Conservation (phyloP, 23 tunicate genomes). For the Trididemnum clinides region DNA sequence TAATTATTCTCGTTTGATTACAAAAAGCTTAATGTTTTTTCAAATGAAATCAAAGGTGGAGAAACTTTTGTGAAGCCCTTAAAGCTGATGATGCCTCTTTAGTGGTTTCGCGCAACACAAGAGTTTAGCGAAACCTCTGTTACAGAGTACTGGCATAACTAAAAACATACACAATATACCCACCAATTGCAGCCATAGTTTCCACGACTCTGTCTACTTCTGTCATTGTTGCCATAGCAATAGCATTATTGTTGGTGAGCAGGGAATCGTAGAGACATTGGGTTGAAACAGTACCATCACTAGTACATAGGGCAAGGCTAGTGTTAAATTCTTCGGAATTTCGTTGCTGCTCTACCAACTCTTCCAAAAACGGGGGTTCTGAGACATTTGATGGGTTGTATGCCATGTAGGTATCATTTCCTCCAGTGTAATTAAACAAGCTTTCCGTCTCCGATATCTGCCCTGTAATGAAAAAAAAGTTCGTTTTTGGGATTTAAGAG, state of each 20-base stretch:
- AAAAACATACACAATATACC: too few species aligned
- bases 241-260: constrained; percentile 27
- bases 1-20: too few species aligned
- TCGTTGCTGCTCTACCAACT: constrained; percentile 36
- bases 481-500: too few species aligned
- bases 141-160: too few species aligned
- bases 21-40: too few species aligned
- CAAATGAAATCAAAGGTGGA: too few species aligned
- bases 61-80: too few species aligned
- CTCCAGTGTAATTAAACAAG: constrained; percentile 47
- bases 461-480: too few species aligned
- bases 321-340: not conserved
- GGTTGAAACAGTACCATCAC: constrained; percentile 18
- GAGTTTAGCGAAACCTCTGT: too few species aligned
- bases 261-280: constrained; percentile 42
- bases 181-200: not conserved
- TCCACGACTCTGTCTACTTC: not conserved
- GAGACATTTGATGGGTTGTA: constrained; percentile 49
- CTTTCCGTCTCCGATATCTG: constrained; percentile 52
- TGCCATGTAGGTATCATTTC: constrained; percentile 35
- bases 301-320: constrained; percentile 28
- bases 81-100: too few species aligned
- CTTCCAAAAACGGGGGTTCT: constrained; percentile 59
- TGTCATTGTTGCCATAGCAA: constrained; percentile 28
- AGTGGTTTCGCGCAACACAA: too few species aligned